These are phyloP conservation scores for Phenganax marumi DNA, from an alignment of 92 coral and sea anemone species.

Conservation along the genomic window DNA sequence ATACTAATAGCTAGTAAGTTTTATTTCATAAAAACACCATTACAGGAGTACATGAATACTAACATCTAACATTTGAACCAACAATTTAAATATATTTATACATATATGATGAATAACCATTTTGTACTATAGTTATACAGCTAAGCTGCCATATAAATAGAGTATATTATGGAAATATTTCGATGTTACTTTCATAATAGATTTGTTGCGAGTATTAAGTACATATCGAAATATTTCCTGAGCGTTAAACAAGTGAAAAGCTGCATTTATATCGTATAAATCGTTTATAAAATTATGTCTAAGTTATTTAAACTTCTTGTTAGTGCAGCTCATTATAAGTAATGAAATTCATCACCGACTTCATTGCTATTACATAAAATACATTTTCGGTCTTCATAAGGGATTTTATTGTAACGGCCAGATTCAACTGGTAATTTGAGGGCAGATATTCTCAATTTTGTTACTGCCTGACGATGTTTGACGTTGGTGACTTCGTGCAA, in stretches of 20 bases:
- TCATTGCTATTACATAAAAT: slow-evolving; percentile 24
- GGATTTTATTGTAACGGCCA: slow-evolving; percentile 29
- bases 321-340: slow-evolving; percentile 25
- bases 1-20: too few relatives aligned
- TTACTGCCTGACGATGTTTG: slow-evolving; percentile 4
- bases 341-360: slow-evolving; percentile 32
- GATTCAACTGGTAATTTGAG: slow-evolving; percentile 26
- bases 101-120: too few relatives aligned
- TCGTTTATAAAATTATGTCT: slow-evolving; percentile 19
- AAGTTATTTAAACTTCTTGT: slow-evolving; percentile 18
- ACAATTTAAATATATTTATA: too few relatives aligned
- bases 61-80: too few relatives aligned
- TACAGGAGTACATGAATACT: too few relatives aligned
- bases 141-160: too few relatives aligned
- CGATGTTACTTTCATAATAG: too few relatives aligned
- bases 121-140: too few relatives aligned
- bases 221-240: slow-evolving; percentile 19
- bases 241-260: slow-evolving; percentile 20
- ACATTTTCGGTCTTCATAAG: slow-evolving; percentile 28
- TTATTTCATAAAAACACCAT: too few relatives aligned
- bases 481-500: too few relatives aligned
- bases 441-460: slow-evolving; percentile 30
- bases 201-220: not conserved
- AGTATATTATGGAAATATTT: too few relatives aligned
- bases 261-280: slow-evolving; percentile 20